Evolutionary conservation across 2,888 invertebrate species (phyloP).

Genomic region (Trichopoda pennipes): DNA sequence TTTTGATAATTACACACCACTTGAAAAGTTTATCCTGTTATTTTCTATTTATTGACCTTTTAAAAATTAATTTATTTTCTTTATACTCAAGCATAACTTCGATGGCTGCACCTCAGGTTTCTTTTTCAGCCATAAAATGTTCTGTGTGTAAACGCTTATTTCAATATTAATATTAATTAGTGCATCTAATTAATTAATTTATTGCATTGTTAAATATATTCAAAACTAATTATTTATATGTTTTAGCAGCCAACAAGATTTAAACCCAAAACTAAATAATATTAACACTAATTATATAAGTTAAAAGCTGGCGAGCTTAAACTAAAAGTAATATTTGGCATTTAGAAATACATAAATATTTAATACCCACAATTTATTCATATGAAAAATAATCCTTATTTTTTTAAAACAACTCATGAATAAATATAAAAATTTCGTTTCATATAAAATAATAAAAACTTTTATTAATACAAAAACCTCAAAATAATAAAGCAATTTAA

Average conservation of each 20-base stretch:
- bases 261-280: neutral
- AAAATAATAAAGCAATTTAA: conserved; percentile 64
- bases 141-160: no score
- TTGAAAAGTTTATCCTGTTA: no score
- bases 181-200: conserved; percentile 9
- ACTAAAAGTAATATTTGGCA: no score
- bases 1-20: no score
- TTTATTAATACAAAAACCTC: conserved; percentile 46
- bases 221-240: conserved; percentile 9
- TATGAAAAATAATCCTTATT: conserved; percentile 3
- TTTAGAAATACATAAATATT: neutral
- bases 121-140: no score
- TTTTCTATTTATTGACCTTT: no score
- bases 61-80: no score
- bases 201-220: conserved; percentile 3
- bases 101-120: no score
- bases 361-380: neutral
- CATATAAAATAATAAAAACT: conserved; percentile 51
- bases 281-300: neutral
- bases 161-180: no score
- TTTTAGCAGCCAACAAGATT: neutral
- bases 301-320: neutral
- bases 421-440: conserved; percentile 5
- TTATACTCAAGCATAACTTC: no score
- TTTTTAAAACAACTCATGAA: conserved; percentile 13